phyloP scores from a whole-genome alignment of 2,113 vertebrate genomes.

The Mesitornis unicolor region DNA sequence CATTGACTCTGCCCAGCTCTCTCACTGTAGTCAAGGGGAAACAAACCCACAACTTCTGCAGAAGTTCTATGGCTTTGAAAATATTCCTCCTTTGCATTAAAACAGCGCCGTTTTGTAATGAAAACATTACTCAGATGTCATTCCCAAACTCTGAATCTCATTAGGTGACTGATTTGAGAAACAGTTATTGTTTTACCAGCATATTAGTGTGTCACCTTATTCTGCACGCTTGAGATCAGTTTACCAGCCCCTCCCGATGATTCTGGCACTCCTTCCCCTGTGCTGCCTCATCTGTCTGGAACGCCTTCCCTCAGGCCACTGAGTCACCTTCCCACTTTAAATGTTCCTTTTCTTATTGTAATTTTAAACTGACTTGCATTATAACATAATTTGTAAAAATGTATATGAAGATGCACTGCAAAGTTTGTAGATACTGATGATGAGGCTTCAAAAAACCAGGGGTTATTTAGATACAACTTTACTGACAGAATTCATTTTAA shows the following conservation, averaged over 20 bases:
- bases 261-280: not conserved
- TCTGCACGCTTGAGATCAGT: not conserved
- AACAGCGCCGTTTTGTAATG: not conserved
- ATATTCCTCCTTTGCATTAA: not conserved
- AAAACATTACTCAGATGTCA: not conserved
- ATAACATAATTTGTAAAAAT: not conserved
- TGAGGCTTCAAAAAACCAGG: not conserved
- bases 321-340: conserved; percentile 48
- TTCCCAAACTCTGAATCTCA: not conserved
- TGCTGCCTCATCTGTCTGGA: conserved; percentile 13
- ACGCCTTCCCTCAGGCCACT: conserved; percentile 5
- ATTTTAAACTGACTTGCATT: not conserved
- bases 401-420: not conserved
- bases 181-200: not conserved
- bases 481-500: not conserved
- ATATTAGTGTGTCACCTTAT: not conserved
- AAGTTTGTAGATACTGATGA: not conserved
- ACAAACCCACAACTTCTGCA: not conserved
- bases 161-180: not conserved
- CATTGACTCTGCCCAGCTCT: not conserved
- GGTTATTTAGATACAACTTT: not conserved
- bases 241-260: not conserved
- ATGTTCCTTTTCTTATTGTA: not conserved
- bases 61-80: not conserved
- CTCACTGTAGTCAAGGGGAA: not conserved